These are phyloP conservation scores for Temnothorax nylanderi DNA, from an alignment of 1,140 invertebrate genomes.

Conservation along the genomic window DNA sequence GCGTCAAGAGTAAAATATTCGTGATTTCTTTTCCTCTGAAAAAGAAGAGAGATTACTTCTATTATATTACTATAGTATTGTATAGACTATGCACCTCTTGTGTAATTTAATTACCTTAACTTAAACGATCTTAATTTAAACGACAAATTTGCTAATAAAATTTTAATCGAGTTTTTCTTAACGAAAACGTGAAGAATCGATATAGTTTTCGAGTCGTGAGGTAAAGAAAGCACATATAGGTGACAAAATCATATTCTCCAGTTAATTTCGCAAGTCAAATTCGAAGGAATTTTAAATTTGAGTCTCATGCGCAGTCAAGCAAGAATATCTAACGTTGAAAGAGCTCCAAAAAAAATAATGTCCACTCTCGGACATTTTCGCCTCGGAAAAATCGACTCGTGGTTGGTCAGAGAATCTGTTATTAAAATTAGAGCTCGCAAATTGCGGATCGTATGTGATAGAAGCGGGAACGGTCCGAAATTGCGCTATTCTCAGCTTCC, in stretches of 20 bases:
- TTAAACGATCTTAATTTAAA: background rate
- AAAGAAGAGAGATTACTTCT: background rate
- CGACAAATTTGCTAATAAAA: background rate
- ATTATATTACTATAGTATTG: background rate
- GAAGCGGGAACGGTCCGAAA: conserved; percentile 12
- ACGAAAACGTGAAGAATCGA: background rate
- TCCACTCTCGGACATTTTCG: background rate
- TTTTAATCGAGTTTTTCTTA: background rate
- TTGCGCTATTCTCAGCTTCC: conserved; percentile 23
- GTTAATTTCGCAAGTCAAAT: conserved; percentile 1
- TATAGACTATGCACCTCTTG: background rate
- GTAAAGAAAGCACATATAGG: background rate
- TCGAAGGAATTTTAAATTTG: background rate
- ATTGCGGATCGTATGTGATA: background rate
- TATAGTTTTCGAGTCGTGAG: background rate
- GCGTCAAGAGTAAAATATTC: background rate
- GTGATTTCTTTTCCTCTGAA: background rate
- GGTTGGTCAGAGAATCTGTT: conserved; percentile 6
- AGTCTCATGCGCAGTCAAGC: background rate
- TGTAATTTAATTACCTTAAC: no score
- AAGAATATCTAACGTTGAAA: background rate
- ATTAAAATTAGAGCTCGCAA: conserved; percentile 34
- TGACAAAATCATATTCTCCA: background rate
- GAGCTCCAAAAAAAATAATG: background rate
- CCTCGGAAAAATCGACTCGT: conserved; percentile 14